phyloP scores from a whole-genome alignment of 1,140 invertebrate species.

The Panagrolaimus sp. region DNA sequence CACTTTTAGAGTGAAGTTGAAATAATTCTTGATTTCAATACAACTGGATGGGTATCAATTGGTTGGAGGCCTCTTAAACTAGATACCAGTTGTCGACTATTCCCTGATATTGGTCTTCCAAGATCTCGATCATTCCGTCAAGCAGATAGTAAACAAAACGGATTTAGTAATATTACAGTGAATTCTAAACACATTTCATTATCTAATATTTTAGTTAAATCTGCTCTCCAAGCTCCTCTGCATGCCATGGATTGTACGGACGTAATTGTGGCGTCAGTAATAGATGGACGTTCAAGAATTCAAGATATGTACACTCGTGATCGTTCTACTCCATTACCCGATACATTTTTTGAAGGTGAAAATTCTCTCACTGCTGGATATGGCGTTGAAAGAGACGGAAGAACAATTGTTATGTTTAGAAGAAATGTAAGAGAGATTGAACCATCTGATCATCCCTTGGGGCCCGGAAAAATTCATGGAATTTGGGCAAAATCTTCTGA shows the following conservation, averaged over 20 bases:
- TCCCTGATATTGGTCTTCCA: conserved; percentile 26
- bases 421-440: conserved; percentile 41
- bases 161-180: conserved; percentile 23
- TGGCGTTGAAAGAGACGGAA: conserved; percentile 30
- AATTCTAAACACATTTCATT: neutral
- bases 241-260: conserved; percentile 45
- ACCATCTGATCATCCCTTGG: conserved; percentile 40
- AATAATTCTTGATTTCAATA: conserved; percentile 39
- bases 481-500: neutral
- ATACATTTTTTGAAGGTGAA: conserved; percentile 37
- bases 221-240: conserved; percentile 30
- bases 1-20: conserved; percentile 36
- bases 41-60: conserved; percentile 25
- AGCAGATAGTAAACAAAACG: conserved; percentile 13
- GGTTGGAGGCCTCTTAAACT: conserved; percentile 42
- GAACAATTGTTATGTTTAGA: conserved; percentile 43
- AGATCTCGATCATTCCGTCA: conserved; percentile 6
- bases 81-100: conserved; percentile 35
- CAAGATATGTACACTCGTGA: conserved; percentile 46
- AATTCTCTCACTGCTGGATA: conserved; percentile 40
- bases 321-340: conserved; percentile 38
- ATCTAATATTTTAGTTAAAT: conserved; percentile 27
- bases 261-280: conserved; percentile 38
- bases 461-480: conserved; percentile 21
- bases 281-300: conserved; percentile 38